These are phyloP conservation scores for Psophia crepitans DNA, from an alignment of 2,113 vertebrate genomes.

Conservation along the genomic window DNA sequence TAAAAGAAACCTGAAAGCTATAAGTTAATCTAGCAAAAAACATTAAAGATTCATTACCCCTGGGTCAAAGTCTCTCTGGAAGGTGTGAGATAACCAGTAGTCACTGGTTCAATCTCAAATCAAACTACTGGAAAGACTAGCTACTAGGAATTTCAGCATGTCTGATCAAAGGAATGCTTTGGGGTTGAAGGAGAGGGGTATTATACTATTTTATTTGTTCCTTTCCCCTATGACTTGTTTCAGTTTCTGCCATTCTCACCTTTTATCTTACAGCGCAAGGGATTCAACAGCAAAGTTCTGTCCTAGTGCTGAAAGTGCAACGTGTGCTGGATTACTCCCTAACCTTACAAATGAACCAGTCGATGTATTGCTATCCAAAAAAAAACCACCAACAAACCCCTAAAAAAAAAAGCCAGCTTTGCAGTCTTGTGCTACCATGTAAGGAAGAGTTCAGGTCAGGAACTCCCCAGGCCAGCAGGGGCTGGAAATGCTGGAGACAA, in stretches of 20 bases:
- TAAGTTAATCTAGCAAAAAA: conserved; percentile 43
- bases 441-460: conserved; percentile 32
- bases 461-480: conserved; percentile 45
- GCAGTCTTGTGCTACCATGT: conserved; percentile 25
- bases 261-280: background rate
- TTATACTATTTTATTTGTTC: background rate
- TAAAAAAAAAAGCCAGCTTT: conserved; percentile 9
- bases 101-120: background rate
- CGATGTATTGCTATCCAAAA: conserved; percentile 31
- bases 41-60: background rate
- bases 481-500: conserved; percentile 52
- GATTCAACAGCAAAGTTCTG: conserved; percentile 11
- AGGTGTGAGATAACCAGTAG: background rate
- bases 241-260: background rate
- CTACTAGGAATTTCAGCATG: conserved; percentile 25
- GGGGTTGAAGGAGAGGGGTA: conserved; percentile 17
- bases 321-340: conserved; percentile 7
- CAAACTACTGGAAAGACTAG: background rate
- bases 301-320: conserved; percentile 43
- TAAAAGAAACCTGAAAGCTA: conserved; percentile 49
- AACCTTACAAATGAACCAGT: background rate
- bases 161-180: conserved; percentile 9
- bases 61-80: background rate
- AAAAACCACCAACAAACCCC: background rate
- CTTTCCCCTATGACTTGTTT: background rate